Base-by-base conservation (phyloP, 1,140 invertebrate genomes). In the Nymphalis io region DNA sequence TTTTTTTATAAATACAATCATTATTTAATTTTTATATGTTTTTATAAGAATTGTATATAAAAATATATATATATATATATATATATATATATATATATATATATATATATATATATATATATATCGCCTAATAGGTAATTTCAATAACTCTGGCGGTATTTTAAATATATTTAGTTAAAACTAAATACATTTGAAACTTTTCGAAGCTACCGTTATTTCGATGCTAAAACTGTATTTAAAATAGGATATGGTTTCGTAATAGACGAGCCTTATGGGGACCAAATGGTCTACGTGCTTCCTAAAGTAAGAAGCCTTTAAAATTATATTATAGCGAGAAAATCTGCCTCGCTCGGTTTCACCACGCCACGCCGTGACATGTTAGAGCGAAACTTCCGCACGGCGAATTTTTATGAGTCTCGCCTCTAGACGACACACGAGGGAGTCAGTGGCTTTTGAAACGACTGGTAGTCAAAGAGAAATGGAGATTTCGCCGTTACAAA, bases 361-460 rank as follows among this genome's bases (percentile, higher is more conserved):
- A 57, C 67, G 61, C 62, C 40, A 46, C 70, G 55, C 60, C 70
- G 73, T 79, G 74, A 80, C 79, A 82, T 74, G 79, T 82, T 79
- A 76, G 71, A 68, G 61, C 63, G 70, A 80, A 87, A 85, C 76
- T 88, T 90, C 76, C 79, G 78, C 78, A 75, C 73, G 74, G 79
- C 78, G 83, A 88, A 88, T 90, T 88, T 90, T 90, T 89, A 88
- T 86, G 85, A 88, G 85, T 84, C 81, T 85, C 85, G 79, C 81
- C 79, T 80, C 70, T 74, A 80, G 71, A 88, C 85, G 82, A 87
- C 82, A 83, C 87, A 78, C 82, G 51, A 66, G 85, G 86, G 88
- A 85, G 74, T 72, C 83, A 70, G 85, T 80, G 81, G 86, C 81
- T 82, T 83, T 83, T 81, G 79, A 83, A 90, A 87, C 80, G 85